These are phyloP conservation scores for Xerus rutilus DNA, from an alignment of 2,797 vertebrate species.

Conservation along the genomic window DNA sequence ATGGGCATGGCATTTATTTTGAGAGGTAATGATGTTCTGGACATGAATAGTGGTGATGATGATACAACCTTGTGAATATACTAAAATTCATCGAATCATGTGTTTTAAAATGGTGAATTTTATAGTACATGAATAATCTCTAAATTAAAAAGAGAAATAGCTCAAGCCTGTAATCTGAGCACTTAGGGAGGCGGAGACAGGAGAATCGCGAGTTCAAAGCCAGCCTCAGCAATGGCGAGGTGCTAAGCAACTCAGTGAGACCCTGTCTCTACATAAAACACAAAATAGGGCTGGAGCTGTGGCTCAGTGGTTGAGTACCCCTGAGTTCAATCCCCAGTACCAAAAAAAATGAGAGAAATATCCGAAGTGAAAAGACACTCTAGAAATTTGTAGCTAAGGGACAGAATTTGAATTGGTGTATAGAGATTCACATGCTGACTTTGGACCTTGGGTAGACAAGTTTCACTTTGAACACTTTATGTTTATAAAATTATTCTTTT, in stretches of 20 bases:
- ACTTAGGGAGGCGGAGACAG: too few relatives aligned
- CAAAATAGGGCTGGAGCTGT: too few relatives aligned
- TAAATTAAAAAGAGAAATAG: neutral
- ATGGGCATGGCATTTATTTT: neutral
- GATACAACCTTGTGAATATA: neutral
- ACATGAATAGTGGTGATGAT: neutral
- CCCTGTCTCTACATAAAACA: too few relatives aligned
- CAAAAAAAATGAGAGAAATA: neutral
- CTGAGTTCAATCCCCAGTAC: too few relatives aligned
- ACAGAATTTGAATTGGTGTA: neutral
- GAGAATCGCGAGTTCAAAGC: too few relatives aligned
- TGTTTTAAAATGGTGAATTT: neutral
- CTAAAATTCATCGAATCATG: neutral
- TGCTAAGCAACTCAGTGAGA: too few relatives aligned
- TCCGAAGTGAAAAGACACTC: neutral
- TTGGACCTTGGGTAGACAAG: neutral
- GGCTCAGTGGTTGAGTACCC: too few relatives aligned
- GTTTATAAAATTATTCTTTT: neutral
- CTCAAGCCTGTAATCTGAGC: too few relatives aligned
- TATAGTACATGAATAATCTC: neutral
- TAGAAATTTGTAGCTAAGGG: neutral
- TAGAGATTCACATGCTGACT: neutral
- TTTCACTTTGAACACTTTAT: constrained; percentile 30
- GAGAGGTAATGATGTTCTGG: neutral
- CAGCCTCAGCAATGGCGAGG: too few relatives aligned